phyloP scores from a whole-genome alignment of 2,797 vertebrate genomes.

The Acrossocheilus fasciatus region DNA sequence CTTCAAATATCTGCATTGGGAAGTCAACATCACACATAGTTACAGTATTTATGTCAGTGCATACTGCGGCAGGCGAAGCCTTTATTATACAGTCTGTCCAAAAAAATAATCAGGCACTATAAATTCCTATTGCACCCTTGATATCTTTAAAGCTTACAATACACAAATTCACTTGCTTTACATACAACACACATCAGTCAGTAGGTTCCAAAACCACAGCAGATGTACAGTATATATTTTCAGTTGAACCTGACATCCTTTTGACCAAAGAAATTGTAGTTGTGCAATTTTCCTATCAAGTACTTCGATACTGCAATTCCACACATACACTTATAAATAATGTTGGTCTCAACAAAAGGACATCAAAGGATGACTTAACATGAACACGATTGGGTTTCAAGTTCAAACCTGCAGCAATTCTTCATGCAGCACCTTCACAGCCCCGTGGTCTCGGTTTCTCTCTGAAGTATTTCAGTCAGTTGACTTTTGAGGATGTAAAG shows the following conservation, averaged over 20 bases:
- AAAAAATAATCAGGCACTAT: conserved; percentile 46
- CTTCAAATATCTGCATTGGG: conserved; percentile 58
- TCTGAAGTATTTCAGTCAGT: conserved; percentile 27
- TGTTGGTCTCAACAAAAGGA: conserved; percentile 60
- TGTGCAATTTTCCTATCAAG: conserved; percentile 26
- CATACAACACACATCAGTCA: conserved; percentile 37
- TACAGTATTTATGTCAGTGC: conserved; percentile 56
- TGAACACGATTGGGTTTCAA: conserved; percentile 39
- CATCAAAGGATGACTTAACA: conserved; percentile 18
- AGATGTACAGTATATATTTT: background rate
- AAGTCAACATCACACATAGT: conserved; percentile 36
- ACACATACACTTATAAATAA: conserved; percentile 50
- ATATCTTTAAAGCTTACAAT: conserved; percentile 63
- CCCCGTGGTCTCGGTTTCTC: conserved; percentile 13
- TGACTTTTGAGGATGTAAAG: conserved; percentile 34
- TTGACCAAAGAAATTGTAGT: conserved; percentile 28
- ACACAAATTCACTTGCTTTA: conserved; percentile 52
- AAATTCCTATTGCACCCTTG: conserved; percentile 44
- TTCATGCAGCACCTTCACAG: conserved; percentile 18
- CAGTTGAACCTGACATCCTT: background rate
- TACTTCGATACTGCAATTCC: conserved; percentile 12
- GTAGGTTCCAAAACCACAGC: conserved; percentile 34
- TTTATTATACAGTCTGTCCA: conserved; percentile 50
- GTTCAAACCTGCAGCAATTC: conserved; percentile 37
- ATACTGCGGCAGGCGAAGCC: conserved; percentile 35